Conservation (phyloP, 1,140 invertebrate genomes). For the Protaetia brevitarsis region DNA sequence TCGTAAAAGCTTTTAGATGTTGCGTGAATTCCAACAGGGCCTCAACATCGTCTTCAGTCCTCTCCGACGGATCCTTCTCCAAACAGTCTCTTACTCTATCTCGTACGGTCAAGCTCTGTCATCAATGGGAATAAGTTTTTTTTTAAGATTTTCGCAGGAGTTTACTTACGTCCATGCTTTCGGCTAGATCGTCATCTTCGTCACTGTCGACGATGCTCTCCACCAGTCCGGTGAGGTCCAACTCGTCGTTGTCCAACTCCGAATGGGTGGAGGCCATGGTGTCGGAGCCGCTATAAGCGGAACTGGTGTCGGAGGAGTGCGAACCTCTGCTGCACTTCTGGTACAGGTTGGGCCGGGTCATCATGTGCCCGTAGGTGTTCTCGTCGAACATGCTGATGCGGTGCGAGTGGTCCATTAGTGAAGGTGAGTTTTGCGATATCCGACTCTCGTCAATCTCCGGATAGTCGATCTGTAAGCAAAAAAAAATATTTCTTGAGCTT, state of each 20-base stretch:
- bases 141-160: background rate
- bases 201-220: conserved; percentile 95
- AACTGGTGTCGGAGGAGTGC: conserved; percentile 91
- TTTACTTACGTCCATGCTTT: conserved; percentile 78
- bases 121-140: background rate
- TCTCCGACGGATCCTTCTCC: conserved; percentile 92
- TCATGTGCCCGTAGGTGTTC: background rate
- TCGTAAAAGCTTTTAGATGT: conserved; percentile 91
- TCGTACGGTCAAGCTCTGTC: conserved; percentile 79
- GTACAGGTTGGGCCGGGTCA: conserved; percentile 37
- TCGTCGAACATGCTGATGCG: conserved; percentile 58
- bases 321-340: conserved; percentile 77
- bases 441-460: conserved; percentile 65
- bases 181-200: conserved; percentile 89
- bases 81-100: conserved; percentile 96
- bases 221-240: conserved; percentile 87
- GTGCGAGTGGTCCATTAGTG: conserved; percentile 50
- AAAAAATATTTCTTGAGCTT: too few relatives aligned
- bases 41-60: conserved; percentile 94
- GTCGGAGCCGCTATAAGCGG: conserved; percentile 92
- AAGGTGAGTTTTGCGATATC: conserved; percentile 42
- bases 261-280: conserved; percentile 91
- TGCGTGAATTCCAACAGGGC: conserved; percentile 95
- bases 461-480: conserved; percentile 72
- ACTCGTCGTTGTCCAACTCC: conserved; percentile 81